These are phyloP conservation scores for Gryllus longicercus DNA, from an alignment of 2,888 invertebrate species.

Conservation along the genomic window DNA sequence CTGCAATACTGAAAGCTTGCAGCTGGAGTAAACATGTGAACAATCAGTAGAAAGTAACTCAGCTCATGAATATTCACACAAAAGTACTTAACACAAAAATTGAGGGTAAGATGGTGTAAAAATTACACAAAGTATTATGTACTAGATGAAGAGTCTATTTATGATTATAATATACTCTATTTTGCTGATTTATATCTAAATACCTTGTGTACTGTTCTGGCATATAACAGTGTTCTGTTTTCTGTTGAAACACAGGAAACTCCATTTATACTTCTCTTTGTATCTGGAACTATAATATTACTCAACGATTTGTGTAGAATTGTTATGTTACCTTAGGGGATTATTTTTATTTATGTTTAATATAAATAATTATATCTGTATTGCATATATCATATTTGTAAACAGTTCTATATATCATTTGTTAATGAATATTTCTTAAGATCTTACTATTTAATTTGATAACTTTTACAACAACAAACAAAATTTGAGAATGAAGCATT, in stretches of 20 bases:
- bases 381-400: too few species aligned
- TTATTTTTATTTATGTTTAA: background rate
- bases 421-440: background rate
- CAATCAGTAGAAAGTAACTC: constrained; percentile 17
- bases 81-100: constrained; percentile 3
- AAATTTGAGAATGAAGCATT: background rate
- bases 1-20: background rate
- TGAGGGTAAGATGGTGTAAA: background rate
- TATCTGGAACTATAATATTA: too few species aligned
- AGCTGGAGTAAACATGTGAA: constrained; percentile 17
- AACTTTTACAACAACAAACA: background rate
- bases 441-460: background rate
- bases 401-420: too few species aligned
- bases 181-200: constrained; percentile 11
- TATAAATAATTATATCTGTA: background rate
- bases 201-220: background rate
- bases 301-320: background rate
- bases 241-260: background rate
- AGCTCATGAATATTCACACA: background rate
- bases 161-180: constrained; percentile 17
- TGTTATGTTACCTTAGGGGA: constrained; percentile 17
- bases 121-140: background rate
- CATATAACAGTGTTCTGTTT: background rate
- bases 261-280: background rate
- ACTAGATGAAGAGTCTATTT: constrained; percentile 17